Percentiles rank a stretch among this genome's conserved stretches.
Conservation (phyloP, 2,797 vertebrate genomes). For the Acanthiza pusilla region DNA sequence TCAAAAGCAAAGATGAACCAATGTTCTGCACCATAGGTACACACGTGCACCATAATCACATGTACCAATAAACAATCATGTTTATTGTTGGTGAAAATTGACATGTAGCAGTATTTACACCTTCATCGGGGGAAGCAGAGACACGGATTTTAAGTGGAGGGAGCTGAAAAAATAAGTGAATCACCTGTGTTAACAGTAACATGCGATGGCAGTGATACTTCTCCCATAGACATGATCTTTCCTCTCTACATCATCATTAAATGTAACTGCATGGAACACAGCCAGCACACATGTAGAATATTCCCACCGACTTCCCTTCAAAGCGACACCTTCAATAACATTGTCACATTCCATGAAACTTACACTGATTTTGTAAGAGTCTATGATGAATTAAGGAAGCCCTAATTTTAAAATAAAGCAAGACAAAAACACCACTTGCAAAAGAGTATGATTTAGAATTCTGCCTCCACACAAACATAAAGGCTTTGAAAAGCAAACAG, state of each 20-base stretch:
- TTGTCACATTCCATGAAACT: background rate
- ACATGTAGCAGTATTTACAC: background rate
- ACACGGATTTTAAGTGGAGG: background rate
- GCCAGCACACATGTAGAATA: background rate
- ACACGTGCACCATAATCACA: background rate
- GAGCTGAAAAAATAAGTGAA: background rate
- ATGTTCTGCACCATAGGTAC: too few relatives aligned
- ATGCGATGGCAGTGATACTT: accelerated
- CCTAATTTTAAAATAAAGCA: background rate
- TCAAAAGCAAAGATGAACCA: background rate
- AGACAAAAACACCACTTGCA: background rate
- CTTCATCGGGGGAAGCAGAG: background rate
- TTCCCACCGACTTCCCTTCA: background rate
- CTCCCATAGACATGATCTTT: background rate
- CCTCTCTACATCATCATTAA: background rate
- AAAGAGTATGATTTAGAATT: background rate
- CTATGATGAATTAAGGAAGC: background rate
- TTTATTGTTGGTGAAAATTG: background rate
- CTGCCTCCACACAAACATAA: background rate
- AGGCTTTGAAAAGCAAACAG: background rate
- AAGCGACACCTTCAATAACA: background rate
- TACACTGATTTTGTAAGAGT: background rate
- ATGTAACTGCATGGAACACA: background rate
- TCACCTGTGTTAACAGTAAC: background rate
- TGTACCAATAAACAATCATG: accelerated